Conservation (phyloP, 2,888 invertebrate species). For the Nymphalis urticae region DNA sequence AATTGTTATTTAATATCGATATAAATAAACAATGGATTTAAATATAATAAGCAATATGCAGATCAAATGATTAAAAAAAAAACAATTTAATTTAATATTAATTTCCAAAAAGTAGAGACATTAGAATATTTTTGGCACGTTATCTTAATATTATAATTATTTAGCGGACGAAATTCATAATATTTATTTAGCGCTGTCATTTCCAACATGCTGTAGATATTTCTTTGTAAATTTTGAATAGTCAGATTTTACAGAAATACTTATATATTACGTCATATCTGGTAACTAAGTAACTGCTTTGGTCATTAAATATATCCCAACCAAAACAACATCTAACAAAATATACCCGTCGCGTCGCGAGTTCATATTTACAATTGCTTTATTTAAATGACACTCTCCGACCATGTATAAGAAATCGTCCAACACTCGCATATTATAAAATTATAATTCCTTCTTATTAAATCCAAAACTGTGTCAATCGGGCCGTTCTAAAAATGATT, state of each 20-base stretch:
- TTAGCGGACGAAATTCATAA: conserved; percentile 40
- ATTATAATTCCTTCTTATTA: conserved; percentile 9
- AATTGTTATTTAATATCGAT: not conserved
- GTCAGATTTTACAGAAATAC: conserved; percentile 23
- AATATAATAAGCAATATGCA: not conserved
- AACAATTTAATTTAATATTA: not conserved
- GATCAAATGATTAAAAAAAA: not conserved
- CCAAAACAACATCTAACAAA: conserved; percentile 21
- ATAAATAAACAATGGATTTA: not conserved
- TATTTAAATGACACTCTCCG: conserved; percentile 20
- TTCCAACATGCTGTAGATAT: conserved; percentile 30
- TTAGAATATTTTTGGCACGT: conserved; percentile 41
- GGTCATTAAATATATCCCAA: conserved; percentile 28
- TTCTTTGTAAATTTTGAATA: conserved; percentile 24
- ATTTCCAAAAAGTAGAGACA: conserved; percentile 38
- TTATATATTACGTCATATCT: conserved; percentile 34
- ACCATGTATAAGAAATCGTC: conserved; percentile 1
- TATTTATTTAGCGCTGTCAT: conserved; percentile 29
- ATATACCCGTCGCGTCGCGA: conserved; percentile 34
- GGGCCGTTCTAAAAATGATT: conserved; percentile 58
- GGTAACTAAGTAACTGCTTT: conserved; percentile 35
- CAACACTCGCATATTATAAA: conserved; percentile 6
- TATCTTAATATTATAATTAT: conserved; percentile 40
- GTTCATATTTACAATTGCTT: conserved; percentile 33
- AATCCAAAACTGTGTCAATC: conserved; percentile 42